Conservation (phyloP, 2,797 vertebrate genomes). For the Helicolenus hilgendorfi region DNA sequence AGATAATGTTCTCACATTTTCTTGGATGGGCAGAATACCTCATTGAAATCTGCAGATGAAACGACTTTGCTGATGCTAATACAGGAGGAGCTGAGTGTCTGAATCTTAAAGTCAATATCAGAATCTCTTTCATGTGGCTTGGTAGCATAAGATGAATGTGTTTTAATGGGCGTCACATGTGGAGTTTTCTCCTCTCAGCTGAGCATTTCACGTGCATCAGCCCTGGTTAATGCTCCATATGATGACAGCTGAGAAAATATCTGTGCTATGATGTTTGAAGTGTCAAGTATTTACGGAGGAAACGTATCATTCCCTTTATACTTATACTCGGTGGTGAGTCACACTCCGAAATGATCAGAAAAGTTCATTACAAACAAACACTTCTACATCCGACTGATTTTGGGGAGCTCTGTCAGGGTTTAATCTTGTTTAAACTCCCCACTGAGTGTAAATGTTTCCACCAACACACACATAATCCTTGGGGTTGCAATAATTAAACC, state of each 20-base stretch:
- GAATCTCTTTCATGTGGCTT: conserved; percentile 34
- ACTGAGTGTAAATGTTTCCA: conserved; percentile 55
- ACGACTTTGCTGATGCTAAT: conserved; percentile 28
- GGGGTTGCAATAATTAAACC: conserved; percentile 73
- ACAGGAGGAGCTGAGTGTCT: conserved; percentile 16
- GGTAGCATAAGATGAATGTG: neutral
- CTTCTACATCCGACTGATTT: conserved; percentile 9
- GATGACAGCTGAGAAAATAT: neutral
- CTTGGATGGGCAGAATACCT: neutral
- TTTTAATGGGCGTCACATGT: neutral
- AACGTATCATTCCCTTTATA: neutral
- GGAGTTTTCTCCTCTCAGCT: neutral
- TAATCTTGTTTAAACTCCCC: conserved; percentile 36
- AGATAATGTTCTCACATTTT: conserved; percentile 1
- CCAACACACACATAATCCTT: conserved; percentile 48
- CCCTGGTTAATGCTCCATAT: neutral
- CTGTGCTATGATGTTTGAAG: neutral
- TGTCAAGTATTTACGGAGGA: neutral
- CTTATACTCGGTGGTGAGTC: conserved; percentile 8
- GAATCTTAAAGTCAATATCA: conserved; percentile 28
- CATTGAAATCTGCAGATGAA: conserved; percentile 19
- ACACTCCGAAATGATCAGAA: conserved; percentile 2
- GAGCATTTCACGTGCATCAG: neutral
- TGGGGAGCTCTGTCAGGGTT: conserved; percentile 4
- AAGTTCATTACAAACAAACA: neutral